Evolutionary conservation across 2,797 vertebrate species (phyloP).

Genomic region (Anolis apletophallus): DNA sequence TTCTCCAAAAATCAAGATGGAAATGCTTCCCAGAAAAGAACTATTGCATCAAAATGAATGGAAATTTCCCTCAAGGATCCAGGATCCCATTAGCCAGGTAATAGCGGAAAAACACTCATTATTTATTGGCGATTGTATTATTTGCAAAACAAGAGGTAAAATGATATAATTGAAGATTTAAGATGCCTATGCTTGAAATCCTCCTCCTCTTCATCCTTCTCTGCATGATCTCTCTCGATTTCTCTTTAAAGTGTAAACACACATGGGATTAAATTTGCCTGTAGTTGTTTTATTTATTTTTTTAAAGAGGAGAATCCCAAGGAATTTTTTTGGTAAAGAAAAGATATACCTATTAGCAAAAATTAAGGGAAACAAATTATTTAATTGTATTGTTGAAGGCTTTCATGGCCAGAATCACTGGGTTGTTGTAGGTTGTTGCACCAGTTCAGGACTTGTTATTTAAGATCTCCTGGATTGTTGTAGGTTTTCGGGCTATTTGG

Average conservation of each 20-base stretch:
- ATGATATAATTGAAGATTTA: background rate
- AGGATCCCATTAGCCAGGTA: constrained; percentile 66
- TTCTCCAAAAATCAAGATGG: constrained; percentile 60
- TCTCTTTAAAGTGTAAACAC: too few species aligned
- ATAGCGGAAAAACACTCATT: background rate
- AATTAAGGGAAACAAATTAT: background rate
- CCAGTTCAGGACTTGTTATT: too few species aligned
- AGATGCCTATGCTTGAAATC: background rate
- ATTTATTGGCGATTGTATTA: background rate
- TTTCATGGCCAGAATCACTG: too few species aligned
- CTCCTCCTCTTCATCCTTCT: background rate
- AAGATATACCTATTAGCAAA: background rate
- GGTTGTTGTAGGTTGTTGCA: too few species aligned
- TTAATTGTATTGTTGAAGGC: too few species aligned
- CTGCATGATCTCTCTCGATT: too few species aligned
- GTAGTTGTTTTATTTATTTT: background rate
- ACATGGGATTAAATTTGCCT: background rate
- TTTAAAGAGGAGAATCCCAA: background rate
- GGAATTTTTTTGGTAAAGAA: too few species aligned
- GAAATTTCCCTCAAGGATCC: constrained; percentile 69
- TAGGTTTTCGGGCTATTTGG: too few species aligned
- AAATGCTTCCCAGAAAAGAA: constrained; percentile 59
- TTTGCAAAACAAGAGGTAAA: background rate
- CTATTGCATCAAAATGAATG: constrained; percentile 66
- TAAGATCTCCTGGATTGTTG: too few species aligned